phyloP scores from a whole-genome alignment of 2,797 vertebrate genomes.

The Orestias chungarensis region DNA sequence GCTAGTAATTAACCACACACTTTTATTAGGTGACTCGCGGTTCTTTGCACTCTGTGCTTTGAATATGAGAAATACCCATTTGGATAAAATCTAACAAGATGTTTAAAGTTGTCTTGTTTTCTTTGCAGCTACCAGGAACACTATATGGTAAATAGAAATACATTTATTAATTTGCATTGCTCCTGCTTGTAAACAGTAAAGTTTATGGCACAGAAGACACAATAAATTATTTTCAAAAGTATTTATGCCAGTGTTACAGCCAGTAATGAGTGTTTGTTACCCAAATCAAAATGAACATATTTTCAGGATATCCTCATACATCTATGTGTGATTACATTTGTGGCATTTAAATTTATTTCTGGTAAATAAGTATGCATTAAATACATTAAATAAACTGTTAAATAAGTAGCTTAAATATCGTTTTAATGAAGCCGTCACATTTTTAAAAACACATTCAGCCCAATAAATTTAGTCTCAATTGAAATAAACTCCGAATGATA shows the following conservation, averaged over 20 bases:
- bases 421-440: neutral
- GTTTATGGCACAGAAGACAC: neutral
- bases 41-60: neutral
- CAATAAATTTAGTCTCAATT: neutral
- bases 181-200: neutral
- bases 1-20: neutral
- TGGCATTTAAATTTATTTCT: neutral
- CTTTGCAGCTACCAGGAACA: neutral
- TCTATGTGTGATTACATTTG: neutral
- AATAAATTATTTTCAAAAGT: neutral
- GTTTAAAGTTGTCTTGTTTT: neutral
- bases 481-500: neutral
- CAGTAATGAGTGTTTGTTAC: neutral
- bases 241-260: neutral
- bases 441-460: neutral
- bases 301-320: neutral
- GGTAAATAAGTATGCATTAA: neutral
- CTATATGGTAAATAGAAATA: neutral
- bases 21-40: conserved; percentile 3
- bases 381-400: no score
- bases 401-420: no score
- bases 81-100: neutral
- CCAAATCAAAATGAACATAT: neutral
- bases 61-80: neutral
- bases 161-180: neutral